These are phyloP conservation scores for Esox niger DNA, from an alignment of 2,113 vertebrate species.

Conservation along the genomic window DNA sequence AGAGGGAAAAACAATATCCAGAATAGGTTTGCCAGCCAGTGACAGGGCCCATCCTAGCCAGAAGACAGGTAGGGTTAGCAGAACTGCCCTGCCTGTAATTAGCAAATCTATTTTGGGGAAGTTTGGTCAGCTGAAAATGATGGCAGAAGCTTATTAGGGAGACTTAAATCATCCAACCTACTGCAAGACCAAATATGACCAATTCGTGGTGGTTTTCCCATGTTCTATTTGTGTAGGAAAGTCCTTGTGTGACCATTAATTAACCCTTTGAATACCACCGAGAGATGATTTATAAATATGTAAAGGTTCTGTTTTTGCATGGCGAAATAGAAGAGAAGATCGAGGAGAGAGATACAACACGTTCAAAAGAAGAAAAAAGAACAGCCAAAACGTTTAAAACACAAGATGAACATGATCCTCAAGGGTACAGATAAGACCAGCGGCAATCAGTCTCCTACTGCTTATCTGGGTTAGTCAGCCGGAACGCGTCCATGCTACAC, in stretches of 20 bases:
- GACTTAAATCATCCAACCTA: neutral
- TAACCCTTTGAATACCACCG: neutral
- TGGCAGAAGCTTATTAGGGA: too few species aligned
- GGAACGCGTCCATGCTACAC: slow-evolving; percentile 15
- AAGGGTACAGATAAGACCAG: slow-evolving; percentile 20
- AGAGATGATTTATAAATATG: neutral
- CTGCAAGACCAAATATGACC: neutral
- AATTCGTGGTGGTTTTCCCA: too few species aligned
- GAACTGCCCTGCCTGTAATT: too few species aligned
- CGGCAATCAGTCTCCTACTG: slow-evolving; percentile 16
- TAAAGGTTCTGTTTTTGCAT: neutral
- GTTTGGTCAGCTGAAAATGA: too few species aligned
- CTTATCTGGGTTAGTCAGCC: slow-evolving; percentile 34
- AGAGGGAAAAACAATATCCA: too few species aligned
- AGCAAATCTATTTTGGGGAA: too few species aligned
- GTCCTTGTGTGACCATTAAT: neutral
- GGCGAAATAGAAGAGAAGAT: neutral
- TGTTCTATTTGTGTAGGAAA: neutral
- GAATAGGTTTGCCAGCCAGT: too few species aligned
- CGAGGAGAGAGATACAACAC: neutral
- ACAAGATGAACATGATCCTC: slow-evolving; percentile 19
- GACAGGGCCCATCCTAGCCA: too few species aligned
- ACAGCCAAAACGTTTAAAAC: slow-evolving; percentile 22
- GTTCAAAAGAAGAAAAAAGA: slow-evolving; percentile 7
- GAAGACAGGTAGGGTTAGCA: too few species aligned